These are phyloP conservation scores for Cepaea nemoralis DNA, from an alignment of 1,140 invertebrate genomes.

Conservation along the genomic window DNA sequence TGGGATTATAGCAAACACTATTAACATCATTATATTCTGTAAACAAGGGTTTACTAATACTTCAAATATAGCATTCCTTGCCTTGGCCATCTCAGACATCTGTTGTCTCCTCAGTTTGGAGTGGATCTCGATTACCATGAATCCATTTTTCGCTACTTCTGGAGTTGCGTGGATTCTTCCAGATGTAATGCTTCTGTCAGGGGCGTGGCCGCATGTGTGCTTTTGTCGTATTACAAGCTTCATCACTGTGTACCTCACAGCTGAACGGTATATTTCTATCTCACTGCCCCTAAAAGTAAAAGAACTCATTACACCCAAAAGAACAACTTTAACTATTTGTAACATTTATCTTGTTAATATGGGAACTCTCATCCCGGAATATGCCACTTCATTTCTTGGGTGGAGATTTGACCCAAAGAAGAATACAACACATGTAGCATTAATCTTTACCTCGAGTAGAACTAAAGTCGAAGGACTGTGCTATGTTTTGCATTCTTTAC, in stretches of 20 bases:
- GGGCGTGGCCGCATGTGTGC: background rate
- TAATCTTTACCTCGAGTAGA: background rate
- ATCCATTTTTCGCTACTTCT: background rate
- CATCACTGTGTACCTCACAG: conserved; percentile 11
- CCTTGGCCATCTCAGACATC: conserved; percentile 1
- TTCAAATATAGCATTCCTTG: background rate
- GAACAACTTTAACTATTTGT: background rate
- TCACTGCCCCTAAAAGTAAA: conserved; percentile 4
- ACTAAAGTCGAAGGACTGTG: background rate
- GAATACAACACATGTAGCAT: background rate
- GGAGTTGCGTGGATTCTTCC: background rate
- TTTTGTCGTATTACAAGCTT: background rate
- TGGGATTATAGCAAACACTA: conserved; percentile 1
- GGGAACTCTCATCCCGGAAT: background rate
- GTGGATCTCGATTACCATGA: background rate
- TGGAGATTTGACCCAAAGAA: background rate
- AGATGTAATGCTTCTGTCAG: background rate
- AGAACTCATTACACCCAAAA: too few relatives aligned
- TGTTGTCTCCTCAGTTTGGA: background rate
- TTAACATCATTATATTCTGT: conserved; percentile 11
- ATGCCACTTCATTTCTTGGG: background rate
- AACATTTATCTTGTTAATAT: background rate
- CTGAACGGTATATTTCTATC: conserved; percentile 13
- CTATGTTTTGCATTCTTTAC: background rate
- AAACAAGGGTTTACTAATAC: conserved; percentile 3